phyloP scores from a whole-genome alignment of 1,140 invertebrate genomes.

The Nymphalis io region DNA sequence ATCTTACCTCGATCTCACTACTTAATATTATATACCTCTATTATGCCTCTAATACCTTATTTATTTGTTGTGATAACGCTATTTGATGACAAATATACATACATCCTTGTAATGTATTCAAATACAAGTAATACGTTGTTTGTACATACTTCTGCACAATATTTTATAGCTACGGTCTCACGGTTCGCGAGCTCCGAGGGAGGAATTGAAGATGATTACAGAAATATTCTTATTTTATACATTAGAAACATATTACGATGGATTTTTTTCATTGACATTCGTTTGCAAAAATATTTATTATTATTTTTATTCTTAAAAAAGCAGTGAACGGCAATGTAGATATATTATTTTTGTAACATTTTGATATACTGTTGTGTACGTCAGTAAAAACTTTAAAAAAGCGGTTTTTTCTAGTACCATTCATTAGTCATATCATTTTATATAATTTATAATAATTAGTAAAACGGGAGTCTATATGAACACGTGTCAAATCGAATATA shows the following conservation, averaged over 20 bases:
- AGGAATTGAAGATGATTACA: conserved; percentile 10
- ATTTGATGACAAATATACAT: not conserved
- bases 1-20: too few relatives aligned
- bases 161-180: conserved; percentile 10
- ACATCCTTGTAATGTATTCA: not conserved
- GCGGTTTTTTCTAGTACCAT: too few relatives aligned
- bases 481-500: too few relatives aligned
- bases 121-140: not conserved
- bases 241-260: not conserved
- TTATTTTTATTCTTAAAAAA: too few relatives aligned
- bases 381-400: too few relatives aligned
- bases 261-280: conserved; percentile 3
- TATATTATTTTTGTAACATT: not conserved
- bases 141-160: not conserved
- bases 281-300: not conserved
- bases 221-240: conserved; percentile 5
- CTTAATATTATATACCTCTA: too few relatives aligned
- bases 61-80: too few relatives aligned
- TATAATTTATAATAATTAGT: too few relatives aligned
- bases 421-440: too few relatives aligned
- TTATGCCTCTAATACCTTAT: too few relatives aligned
- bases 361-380: too few relatives aligned
- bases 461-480: too few relatives aligned
- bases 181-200: conserved; percentile 1
- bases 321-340: not conserved